Conservation (phyloP, 2,797 vertebrate genomes). For the Sebastes matsubarae region DNA sequence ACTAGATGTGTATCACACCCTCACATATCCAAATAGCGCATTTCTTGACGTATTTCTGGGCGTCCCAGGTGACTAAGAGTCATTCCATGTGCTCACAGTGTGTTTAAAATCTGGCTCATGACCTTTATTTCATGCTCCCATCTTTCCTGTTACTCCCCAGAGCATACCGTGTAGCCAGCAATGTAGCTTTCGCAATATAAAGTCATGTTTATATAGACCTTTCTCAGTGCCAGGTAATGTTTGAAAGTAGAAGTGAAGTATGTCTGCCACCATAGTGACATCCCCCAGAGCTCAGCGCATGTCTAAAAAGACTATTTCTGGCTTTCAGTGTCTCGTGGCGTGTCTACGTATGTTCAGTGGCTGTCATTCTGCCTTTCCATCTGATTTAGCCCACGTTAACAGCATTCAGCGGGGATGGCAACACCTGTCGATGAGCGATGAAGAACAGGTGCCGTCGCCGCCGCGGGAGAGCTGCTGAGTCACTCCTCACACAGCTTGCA, state of each 20-base stretch:
- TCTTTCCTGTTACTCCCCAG: background rate
- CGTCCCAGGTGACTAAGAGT: background rate
- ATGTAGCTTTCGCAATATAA: background rate
- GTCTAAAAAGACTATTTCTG: constrained; percentile 25
- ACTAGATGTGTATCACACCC: background rate
- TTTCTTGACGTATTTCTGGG: constrained; percentile 4
- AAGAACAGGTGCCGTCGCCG: constrained; percentile 52
- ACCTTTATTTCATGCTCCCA: background rate
- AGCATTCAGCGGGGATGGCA: constrained; percentile 54
- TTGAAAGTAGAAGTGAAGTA: background rate
- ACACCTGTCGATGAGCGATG: constrained; percentile 61
- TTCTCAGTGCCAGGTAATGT: background rate
- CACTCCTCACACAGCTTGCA: constrained; percentile 25
- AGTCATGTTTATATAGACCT: background rate
- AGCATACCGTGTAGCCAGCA: background rate
- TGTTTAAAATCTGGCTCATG: constrained; percentile 2
- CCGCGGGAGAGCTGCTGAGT: constrained; percentile 59
- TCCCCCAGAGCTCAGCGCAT: background rate
- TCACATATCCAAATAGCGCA: background rate
- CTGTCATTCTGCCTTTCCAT: constrained; percentile 51
- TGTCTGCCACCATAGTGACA: background rate
- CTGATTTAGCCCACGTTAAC: constrained; percentile 56
- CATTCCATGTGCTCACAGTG: background rate
- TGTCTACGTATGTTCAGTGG: constrained; percentile 19
- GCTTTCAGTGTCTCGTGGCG: constrained; percentile 3